Base-by-base conservation (phyloP, 2,888 invertebrate genomes). In the Sesamia inferens region DNA sequence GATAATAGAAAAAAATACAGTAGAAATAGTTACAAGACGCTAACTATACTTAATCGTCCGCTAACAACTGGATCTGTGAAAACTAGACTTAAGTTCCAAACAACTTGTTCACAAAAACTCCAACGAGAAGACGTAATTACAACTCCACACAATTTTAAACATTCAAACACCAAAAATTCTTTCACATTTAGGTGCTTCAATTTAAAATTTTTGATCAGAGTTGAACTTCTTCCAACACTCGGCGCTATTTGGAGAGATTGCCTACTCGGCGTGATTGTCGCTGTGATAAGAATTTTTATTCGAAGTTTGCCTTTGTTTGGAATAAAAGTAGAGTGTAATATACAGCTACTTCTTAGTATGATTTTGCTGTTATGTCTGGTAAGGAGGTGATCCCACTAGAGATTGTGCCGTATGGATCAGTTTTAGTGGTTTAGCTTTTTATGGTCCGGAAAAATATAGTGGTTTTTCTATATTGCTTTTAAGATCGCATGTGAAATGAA, bases 241-340 rank as follows among this genome's bases (percentile, higher is more conserved):
- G 39, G 31, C 13, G 79, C 76, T 67, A 76, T 80, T 72, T 57
- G 68, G 71, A 64, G 74, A 86, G 83, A 85, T 88, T 85, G 84
- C 77, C 78, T 76, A 71, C 72, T 85, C 83, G 71, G 79, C 84
- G 79, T 82, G 80, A 83, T 81, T 79, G 81, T 82, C 85, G 71
- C 79, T 88, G 89, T 88, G 92, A 92, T 91, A 90, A 88, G 91
- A 91, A 89, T 91, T 91, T 88, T 90, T 89, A 90, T 91, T 86
- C 84, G 73, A 84, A 83, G 81, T 83, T 74, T 87, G 88, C 58
- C 85, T 87, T 89, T 89, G 88, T 87, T 84, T 79, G 81, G 82
- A 81, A 81, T 85, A 86, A 90, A 90, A 87, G 88, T 89, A 83
- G 85, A 85, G 85, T 88, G 90, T 91, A 88, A 88, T 88, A 91